Conservation (phyloP, 1,140 invertebrate species). For the Riptortus pedestris region DNA sequence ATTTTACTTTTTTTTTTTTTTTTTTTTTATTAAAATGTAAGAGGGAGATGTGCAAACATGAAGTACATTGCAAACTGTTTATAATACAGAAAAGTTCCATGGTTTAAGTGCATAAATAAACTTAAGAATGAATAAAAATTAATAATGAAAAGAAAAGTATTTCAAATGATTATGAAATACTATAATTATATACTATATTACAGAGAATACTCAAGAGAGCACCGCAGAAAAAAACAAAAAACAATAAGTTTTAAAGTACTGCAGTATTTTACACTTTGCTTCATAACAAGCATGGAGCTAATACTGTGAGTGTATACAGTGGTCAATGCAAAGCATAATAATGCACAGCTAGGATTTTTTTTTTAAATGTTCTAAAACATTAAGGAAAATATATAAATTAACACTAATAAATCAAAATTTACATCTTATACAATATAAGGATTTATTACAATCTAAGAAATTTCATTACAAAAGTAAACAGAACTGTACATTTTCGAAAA, state of each 20-base stretch:
- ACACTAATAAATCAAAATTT: conserved; percentile 10
- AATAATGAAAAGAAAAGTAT: background rate
- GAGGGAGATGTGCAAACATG: background rate
- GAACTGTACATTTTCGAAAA: conserved; percentile 14
- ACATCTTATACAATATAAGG: conserved; percentile 11
- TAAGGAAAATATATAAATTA: conserved; percentile 3
- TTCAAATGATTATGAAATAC: background rate
- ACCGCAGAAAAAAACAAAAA: background rate
- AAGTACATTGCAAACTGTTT: background rate
- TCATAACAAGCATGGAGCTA: background rate
- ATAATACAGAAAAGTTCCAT: background rate
- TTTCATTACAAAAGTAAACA: conserved; percentile 16
- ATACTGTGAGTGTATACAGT: background rate
- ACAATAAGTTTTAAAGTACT: background rate
- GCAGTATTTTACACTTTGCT: background rate
- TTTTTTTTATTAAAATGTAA: background rate
- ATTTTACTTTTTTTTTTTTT: too few relatives aligned
- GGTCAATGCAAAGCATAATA: background rate
- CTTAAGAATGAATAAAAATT: background rate
- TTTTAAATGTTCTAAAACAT: conserved; percentile 6
- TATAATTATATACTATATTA: background rate
- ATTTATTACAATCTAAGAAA: conserved; percentile 13
- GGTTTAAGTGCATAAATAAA: background rate
- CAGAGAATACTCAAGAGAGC: background rate
- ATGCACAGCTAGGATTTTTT: background rate